phyloP scores from a whole-genome alignment of 1,140 invertebrate genomes.

The Drosophila kurseongensis region DNA sequence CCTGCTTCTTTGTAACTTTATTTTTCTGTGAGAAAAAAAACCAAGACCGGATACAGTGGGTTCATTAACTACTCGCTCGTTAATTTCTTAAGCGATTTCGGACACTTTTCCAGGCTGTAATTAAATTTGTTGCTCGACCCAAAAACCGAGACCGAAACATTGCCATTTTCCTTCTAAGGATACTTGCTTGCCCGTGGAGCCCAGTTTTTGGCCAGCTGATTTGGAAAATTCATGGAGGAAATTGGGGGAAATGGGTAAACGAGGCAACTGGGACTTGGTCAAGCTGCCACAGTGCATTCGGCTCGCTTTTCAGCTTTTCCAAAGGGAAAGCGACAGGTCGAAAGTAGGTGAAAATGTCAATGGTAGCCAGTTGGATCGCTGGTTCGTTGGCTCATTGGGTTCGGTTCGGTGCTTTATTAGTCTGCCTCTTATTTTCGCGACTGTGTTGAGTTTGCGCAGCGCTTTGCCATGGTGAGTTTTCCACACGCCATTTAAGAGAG shows the following conservation, averaged over 20 bases:
- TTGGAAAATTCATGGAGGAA: conserved; percentile 57
- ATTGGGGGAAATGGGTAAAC: conserved; percentile 59
- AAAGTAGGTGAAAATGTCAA: conserved; percentile 53
- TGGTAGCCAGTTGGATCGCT: conserved; percentile 27
- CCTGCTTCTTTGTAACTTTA: conserved; percentile 42
- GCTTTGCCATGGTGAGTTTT: conserved; percentile 26
- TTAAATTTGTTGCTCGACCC: conserved; percentile 33
- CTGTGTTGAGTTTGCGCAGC: conserved; percentile 55
- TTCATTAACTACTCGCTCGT: conserved; percentile 70
- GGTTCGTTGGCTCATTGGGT: conserved; percentile 17
- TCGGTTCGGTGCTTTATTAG: conserved; percentile 8
- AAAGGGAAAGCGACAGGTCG: conserved; percentile 64
- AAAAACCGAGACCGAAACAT: conserved; percentile 22
- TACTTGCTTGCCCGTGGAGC: not conserved
- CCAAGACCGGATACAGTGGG: conserved; percentile 10
- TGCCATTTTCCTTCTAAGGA: conserved; percentile 10
- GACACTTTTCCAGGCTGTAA: conserved; percentile 21
- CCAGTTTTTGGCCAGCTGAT: conserved; percentile 28
- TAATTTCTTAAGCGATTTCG: conserved; percentile 58
- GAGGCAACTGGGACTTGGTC: conserved; percentile 61
- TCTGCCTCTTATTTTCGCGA: not conserved
- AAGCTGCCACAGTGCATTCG: conserved; percentile 57
- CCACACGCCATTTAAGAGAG: conserved; percentile 37
- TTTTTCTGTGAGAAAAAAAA: conserved; percentile 5
- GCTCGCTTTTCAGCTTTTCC: conserved; percentile 7